phyloP scores from a whole-genome alignment of 2,113 vertebrate species.

The Lophura nycthemera region DNA sequence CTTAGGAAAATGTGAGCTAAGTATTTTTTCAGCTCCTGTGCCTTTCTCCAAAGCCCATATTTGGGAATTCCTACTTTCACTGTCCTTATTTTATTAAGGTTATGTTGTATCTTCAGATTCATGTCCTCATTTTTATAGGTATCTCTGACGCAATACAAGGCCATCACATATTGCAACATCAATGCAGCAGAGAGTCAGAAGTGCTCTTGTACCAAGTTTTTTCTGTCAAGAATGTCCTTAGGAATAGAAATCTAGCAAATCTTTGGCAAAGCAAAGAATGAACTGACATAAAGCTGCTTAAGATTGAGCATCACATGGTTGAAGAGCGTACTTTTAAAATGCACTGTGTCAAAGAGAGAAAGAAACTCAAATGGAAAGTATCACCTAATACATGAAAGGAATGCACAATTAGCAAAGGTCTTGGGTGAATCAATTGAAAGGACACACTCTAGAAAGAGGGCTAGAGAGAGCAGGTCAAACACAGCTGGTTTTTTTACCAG shows the following conservation, averaged over 20 bases:
- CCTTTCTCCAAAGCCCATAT: background rate
- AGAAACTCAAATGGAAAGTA: background rate
- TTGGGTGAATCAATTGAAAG: background rate
- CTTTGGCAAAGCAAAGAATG: background rate
- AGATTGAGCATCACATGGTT: background rate
- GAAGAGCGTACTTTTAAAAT: background rate
- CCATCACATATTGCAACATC: background rate
- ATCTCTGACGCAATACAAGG: background rate
- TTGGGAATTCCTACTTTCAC: background rate
- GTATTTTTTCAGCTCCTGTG: background rate
- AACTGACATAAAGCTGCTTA: background rate
- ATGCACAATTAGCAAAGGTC: background rate
- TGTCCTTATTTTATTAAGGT: background rate
- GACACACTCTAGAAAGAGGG: background rate
- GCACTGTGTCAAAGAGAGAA: background rate
- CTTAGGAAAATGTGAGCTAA: background rate
- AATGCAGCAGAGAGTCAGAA: background rate
- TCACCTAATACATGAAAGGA: background rate
- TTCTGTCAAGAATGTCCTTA: background rate
- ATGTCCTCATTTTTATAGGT: background rate
- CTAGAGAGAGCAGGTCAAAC: background rate
- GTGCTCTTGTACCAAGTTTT: background rate
- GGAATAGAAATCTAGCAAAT: background rate
- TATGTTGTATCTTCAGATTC: background rate
- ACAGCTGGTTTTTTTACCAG: background rate